Base-by-base conservation (phyloP, 2,113 vertebrate genomes). In the Urocitellus parryii region DNA sequence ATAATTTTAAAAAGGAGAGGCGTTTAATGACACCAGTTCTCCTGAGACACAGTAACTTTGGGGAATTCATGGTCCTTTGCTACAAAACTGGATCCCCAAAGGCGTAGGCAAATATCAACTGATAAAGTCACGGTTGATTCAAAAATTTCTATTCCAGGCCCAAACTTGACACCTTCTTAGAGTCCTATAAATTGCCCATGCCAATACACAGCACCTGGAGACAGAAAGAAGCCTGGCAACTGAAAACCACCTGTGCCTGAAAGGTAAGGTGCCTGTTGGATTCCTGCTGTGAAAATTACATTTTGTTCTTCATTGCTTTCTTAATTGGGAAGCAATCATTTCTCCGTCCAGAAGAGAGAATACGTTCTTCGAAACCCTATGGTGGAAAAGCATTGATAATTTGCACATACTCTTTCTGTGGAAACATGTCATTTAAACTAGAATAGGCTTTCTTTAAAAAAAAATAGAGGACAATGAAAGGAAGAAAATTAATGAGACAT, bases 291-390 rank as follows among this genome's bases (percentile, higher is more conserved):
- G 58, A 83, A 79, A 79, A 88, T 65, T 45, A 65, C 34, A 83
- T 91, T 85, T 95, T 67, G 79, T 85, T 95, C 63, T 74, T 96
- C 89, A 79, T 11, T 58, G 79, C 83, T 77, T 17, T 88, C 37
- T 76, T 93, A 90, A 76, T 61, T 77, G 67, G 92, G 68, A 97
- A 77, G 45, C 91, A 96, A 79, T 91, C 92, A 92, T 85, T 84
- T 94, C 95, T 94, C 53, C 65, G 42, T 85, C 88, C 84, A 78
- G 85, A 96, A 77, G 39, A 81, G 22, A 24, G 45, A 85, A 77
- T 65, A 22, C 34, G 70, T 61, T 93, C 70, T 94, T 91, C 4
- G 1, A 84, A 88, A 89, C 24, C 68, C 39, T 17, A 11, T 0
- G 0, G 27, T 61, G 42, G 42, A 70, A 90, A 91, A 90, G 53